These are phyloP conservation scores for Urocitellus parryii DNA, from an alignment of 2,113 vertebrate genomes.

Conservation along the genomic window DNA sequence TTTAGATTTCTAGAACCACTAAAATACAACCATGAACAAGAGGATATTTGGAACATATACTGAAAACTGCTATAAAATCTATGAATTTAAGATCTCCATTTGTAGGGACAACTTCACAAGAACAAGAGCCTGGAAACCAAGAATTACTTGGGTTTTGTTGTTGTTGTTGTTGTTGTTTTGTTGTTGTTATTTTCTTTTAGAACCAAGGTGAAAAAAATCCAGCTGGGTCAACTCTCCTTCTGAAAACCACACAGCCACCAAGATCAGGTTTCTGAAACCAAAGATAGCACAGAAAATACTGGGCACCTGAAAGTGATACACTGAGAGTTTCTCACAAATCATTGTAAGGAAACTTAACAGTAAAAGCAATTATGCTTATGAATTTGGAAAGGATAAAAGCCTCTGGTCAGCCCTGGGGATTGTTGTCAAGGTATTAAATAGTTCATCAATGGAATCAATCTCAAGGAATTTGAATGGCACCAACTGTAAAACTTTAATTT, in stretches of 20 bases:
- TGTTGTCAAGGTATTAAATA: background rate
- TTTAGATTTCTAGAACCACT: background rate
- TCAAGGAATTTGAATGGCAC: background rate
- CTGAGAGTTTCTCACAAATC: background rate
- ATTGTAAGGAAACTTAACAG: background rate
- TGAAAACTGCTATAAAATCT: background rate
- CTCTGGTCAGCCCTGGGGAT: background rate
- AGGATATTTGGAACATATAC: background rate
- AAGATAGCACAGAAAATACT: background rate
- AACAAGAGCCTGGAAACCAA: background rate
- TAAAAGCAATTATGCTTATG: background rate
- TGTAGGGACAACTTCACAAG: background rate
- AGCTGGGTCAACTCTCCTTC: background rate
- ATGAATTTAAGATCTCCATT: background rate
- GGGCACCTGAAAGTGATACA: background rate
- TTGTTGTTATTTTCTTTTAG: background rate
- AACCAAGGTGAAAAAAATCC: background rate
- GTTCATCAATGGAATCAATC: background rate
- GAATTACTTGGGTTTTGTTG: too few species aligned
- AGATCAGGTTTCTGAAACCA: background rate
- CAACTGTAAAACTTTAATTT: background rate
- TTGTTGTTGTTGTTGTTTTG: too few species aligned
- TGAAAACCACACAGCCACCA: background rate
- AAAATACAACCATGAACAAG: background rate
- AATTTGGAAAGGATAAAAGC: background rate